A percentile compares a stretch with the other conserved stretches of the same genome.
phyloP scores from a whole-genome alignment of 2,113 vertebrate genomes.

The Podarcis raffonei region DNA sequence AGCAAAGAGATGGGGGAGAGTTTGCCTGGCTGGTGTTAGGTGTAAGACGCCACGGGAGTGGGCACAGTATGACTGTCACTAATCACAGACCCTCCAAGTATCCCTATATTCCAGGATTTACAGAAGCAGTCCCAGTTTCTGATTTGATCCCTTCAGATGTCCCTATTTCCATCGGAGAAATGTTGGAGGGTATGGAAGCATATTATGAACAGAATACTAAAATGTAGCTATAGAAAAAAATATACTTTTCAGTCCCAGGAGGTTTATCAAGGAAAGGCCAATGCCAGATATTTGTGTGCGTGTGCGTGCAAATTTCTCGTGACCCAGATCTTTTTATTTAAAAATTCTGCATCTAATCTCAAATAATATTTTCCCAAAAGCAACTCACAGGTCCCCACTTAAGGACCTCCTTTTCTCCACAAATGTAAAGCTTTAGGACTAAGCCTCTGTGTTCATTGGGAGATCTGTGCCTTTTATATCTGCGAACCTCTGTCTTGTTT shows the following conservation, averaged over 20 bases:
- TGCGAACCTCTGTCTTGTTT: conserved; percentile 51
- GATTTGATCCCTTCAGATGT: too few species aligned
- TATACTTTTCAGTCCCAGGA: conserved; percentile 27
- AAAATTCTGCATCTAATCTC: conserved; percentile 14
- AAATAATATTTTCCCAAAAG: conserved; percentile 50
- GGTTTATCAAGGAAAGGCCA: conserved; percentile 31
- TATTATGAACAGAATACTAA: conserved; percentile 40
- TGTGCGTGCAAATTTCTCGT: conserved; percentile 46
- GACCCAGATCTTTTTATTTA: conserved; percentile 51
- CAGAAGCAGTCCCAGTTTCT: too few species aligned
- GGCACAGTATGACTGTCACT: background rate
- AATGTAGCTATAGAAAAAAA: conserved; percentile 11
- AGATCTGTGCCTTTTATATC: conserved; percentile 54
- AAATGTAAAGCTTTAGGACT: conserved; percentile 41
- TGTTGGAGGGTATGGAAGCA: background rate
- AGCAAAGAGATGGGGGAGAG: background rate
- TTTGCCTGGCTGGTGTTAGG: background rate
- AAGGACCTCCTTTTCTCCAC: conserved; percentile 33
- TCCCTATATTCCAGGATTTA: too few species aligned
- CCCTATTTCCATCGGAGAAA: too few species aligned
- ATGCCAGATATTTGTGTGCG: conserved; percentile 57
- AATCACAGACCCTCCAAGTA: too few species aligned
- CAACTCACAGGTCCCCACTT: conserved; percentile 1
- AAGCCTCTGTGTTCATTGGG: background rate
- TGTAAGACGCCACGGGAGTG: background rate